Conservation (phyloP, 2,888 invertebrate genomes). For the Drepanosiphum platanoidis region DNA sequence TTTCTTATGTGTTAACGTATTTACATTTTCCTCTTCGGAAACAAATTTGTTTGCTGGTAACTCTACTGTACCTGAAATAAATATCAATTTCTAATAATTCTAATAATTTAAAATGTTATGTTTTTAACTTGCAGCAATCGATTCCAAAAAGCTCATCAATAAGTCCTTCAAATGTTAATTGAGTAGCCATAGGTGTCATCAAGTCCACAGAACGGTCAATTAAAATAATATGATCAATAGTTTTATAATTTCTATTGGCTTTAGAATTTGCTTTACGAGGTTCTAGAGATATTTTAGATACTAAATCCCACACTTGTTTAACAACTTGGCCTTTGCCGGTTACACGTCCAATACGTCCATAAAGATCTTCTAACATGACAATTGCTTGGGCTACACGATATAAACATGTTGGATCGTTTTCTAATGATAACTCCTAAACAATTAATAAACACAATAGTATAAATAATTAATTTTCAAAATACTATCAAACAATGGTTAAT, state of each 20-base stretch:
- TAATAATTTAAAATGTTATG: neutral
- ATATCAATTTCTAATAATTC: neutral
- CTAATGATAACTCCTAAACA: conserved; percentile 79
- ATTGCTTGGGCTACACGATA: conserved; percentile 89
- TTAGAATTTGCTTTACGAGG: conserved; percentile 69
- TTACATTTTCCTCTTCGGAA: conserved; percentile 74
- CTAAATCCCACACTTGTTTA: conserved; percentile 87
- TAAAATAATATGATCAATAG: conserved; percentile 88
- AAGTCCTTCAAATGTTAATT: conserved; percentile 96
- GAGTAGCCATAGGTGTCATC: conserved; percentile 90
- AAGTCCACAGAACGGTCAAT: conserved; percentile 92
- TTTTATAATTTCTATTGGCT: conserved; percentile 67
- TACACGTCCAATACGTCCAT: conserved; percentile 88
- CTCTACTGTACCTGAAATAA: conserved; percentile 75
- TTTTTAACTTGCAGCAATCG: conserved; percentile 71
- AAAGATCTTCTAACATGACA: conserved; percentile 84
- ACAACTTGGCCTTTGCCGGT: conserved; percentile 91
- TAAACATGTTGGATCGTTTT: conserved; percentile 88
- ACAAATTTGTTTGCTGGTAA: conserved; percentile 88
- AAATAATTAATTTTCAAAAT: neutral
- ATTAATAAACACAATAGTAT: conserved; percentile 16
- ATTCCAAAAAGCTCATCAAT: conserved; percentile 96
- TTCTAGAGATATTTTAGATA: conserved; percentile 79
- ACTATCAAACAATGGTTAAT: too few relatives aligned
- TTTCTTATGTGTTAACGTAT: conserved; percentile 76